These are phyloP conservation scores for Eupeodes corollae DNA, from an alignment of 1,140 invertebrate genomes.

Conservation along the genomic window DNA sequence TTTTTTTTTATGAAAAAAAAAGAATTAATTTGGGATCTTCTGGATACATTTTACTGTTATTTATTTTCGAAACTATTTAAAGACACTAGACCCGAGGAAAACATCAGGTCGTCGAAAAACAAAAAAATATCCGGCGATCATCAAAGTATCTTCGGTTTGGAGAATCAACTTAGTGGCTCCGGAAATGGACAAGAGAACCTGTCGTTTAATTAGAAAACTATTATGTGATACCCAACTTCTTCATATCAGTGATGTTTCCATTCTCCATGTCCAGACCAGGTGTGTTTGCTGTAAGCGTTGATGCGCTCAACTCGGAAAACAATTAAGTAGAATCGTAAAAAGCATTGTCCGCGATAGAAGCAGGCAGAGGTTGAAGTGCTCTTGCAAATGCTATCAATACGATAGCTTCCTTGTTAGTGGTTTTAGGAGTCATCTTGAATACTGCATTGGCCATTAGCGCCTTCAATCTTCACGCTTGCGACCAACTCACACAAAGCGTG, in stretches of 20 bases:
- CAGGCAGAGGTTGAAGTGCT: constrained; percentile 80
- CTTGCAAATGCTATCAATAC: constrained; percentile 93
- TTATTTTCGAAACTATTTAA: too few species aligned
- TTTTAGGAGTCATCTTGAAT: constrained; percentile 66
- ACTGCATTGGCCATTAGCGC: constrained; percentile 95
- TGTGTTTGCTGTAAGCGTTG: constrained; percentile 63
- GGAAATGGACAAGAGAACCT: constrained; percentile 85
- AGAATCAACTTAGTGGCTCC: constrained; percentile 99
- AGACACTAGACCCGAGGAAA: too few species aligned
- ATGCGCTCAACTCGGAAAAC: constrained; percentile 77
- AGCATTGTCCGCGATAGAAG: constrained; percentile 95
- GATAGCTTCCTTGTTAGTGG: constrained; percentile 93
- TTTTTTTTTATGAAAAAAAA: too few species aligned
- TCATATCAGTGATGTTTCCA: constrained; percentile 78
- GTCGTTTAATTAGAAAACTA: constrained; percentile 93
- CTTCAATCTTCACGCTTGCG: constrained; percentile 90
- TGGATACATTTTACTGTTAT: too few species aligned
- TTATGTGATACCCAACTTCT: constrained; percentile 84
- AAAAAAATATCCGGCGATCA: too few species aligned
- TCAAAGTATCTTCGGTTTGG: too few species aligned
- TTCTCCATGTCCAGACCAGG: constrained; percentile 90
- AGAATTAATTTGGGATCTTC: too few species aligned
- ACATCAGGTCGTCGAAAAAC: too few species aligned
- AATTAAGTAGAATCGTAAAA: constrained; percentile 96
- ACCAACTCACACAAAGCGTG: constrained; percentile 96